A percentile compares a stretch with the other conserved stretches of the same genome.
Conservation (phyloP, 1,140 invertebrate genomes). For the Phthorimaea operculella region DNA sequence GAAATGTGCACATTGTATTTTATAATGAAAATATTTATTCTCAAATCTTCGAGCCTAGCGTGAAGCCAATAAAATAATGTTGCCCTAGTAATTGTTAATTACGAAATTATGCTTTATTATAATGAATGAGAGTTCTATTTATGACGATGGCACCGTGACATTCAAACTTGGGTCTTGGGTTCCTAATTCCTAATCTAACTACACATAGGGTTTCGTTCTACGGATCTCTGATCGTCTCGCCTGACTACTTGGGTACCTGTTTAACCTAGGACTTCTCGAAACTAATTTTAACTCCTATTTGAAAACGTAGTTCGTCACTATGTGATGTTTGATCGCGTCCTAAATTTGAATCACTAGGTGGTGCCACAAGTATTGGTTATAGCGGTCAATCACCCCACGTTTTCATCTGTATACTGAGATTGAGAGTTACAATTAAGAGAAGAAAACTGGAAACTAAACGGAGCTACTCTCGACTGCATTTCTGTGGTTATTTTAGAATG, state of each 20-base stretch:
- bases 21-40: conserved; percentile 37
- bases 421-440: no score
- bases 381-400: no score
- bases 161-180: conserved; percentile 35
- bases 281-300: no score
- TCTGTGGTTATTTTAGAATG: no score
- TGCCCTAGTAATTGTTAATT: conserved; percentile 57
- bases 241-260: no score
- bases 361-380: no score
- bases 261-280: no score
- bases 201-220: conserved; percentile 11
- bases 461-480: no score
- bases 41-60: conserved; percentile 50
- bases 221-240: neutral
- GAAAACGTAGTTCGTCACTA: neutral
- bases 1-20: conserved; percentile 55
- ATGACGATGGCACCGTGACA: conserved; percentile 47
- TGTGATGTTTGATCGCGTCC: neutral
- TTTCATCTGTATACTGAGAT: no score
- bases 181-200: conserved; percentile 35
- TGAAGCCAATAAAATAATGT: conserved; percentile 56
- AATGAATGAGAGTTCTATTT: conserved; percentile 60
- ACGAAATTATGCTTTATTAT: conserved; percentile 63
- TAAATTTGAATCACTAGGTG: neutral
- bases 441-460: no score